Percentiles rank a stretch among this genome's conserved stretches.
Evolutionary conservation across 2,797 vertebrate species (phyloP).

Genomic region (Muraenolepis orangiensis): DNA sequence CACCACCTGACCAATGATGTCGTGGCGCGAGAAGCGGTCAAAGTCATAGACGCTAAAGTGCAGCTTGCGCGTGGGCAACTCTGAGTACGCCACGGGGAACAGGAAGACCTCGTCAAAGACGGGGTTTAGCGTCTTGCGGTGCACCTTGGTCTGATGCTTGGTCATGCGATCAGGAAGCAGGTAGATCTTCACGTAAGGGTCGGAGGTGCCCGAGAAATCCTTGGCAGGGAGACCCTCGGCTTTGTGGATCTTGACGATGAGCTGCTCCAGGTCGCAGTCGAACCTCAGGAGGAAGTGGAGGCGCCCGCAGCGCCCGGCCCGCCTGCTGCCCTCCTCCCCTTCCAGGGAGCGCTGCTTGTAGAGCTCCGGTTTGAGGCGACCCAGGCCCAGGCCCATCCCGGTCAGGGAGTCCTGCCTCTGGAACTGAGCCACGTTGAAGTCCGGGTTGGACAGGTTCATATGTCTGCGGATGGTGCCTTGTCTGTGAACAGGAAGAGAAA

Average conservation of each 20-base stretch:
- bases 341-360: conserved; percentile 96
- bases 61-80: conserved; percentile 90
- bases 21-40: conserved; percentile 96
- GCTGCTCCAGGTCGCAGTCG: conserved; percentile 94
- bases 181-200: conserved; percentile 98
- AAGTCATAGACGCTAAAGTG: conserved; percentile 99
- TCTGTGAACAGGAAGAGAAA: conserved; percentile 42
- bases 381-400: conserved; percentile 86
- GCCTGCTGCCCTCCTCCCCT: conserved; percentile 82
- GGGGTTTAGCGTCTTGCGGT: conserved; percentile 96
- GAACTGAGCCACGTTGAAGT: conserved; percentile 95
- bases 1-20: conserved; percentile 96
- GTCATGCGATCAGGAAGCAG: conserved; percentile 95
- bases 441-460: conserved; percentile 96
- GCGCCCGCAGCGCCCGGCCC: conserved; percentile 85
- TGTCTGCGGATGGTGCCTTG: conserved; percentile 88
- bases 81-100: conserved; percentile 93
- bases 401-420: conserved; percentile 95
- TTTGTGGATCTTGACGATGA: conserved; percentile 98
- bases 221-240: conserved; percentile 94
- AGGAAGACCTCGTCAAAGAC: conserved; percentile 98
- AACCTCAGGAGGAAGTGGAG: conserved; percentile 96
- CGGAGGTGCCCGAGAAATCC: conserved; percentile 97
- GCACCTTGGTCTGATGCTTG: conserved; percentile 99
- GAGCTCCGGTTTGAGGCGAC: conserved; percentile 93